phyloP scores from a whole-genome alignment of 2,888 invertebrate species.

The Doris montereyensis region DNA sequence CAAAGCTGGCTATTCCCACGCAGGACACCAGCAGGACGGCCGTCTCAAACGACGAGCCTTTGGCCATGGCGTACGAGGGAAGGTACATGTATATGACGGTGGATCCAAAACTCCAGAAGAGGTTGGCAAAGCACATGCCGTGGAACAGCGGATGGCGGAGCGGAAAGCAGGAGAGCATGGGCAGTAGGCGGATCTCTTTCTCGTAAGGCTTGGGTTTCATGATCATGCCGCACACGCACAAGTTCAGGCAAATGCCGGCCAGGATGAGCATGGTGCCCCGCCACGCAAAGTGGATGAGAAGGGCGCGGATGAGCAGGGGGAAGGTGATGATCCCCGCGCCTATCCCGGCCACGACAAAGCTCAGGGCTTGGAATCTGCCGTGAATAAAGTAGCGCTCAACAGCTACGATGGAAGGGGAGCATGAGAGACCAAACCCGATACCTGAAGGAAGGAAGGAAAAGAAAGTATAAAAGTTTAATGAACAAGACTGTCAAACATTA shows the following conservation, averaged over 20 bases:
- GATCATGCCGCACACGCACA: conserved; percentile 65
- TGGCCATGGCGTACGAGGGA: conserved; percentile 63
- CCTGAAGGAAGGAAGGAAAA: too few species aligned
- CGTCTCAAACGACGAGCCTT: conserved; percentile 59
- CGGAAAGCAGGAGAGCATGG: conserved; percentile 62
- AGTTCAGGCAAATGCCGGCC: conserved; percentile 60
- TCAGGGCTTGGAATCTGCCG: conserved; percentile 61
- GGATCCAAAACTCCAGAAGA: conserved; percentile 69
- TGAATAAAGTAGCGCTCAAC: conserved; percentile 65
- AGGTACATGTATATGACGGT: conserved; percentile 67
- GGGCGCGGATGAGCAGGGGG: conserved; percentile 59
- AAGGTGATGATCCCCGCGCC: conserved; percentile 66
- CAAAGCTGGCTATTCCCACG: conserved; percentile 65
- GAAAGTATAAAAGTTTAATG: too few species aligned
- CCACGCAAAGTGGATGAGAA: conserved; percentile 62
- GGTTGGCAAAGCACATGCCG: conserved; percentile 65
- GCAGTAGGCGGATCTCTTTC: conserved; percentile 54
- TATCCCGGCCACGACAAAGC: conserved; percentile 61
- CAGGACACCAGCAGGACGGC: conserved; percentile 62
- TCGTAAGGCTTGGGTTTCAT: conserved; percentile 54
- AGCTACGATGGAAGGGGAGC: conserved; percentile 66
- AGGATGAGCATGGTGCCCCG: conserved; percentile 62
- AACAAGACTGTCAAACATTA: too few species aligned
- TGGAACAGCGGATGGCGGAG: conserved; percentile 64
- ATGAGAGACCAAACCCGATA: conserved; percentile 65